Evolutionary conservation across 2,113 vertebrate species (phyloP).

Genomic region (Pygoscelis antarcticus): DNA sequence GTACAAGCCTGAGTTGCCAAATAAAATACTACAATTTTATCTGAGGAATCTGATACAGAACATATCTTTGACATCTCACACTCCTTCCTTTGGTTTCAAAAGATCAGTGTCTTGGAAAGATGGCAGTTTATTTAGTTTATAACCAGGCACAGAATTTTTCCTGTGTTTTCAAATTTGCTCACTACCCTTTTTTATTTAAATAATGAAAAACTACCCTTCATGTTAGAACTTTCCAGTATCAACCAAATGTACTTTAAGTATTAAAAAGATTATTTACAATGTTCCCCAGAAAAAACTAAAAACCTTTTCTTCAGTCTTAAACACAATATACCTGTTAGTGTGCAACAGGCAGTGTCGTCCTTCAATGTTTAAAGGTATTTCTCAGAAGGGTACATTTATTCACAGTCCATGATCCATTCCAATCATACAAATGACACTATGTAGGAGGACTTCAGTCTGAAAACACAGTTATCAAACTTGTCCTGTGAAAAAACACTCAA

Average conservation of each 20-base stretch:
- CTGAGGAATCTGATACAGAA: constrained; percentile 62
- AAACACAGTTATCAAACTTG: constrained; percentile 70
- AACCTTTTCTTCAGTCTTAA: constrained; percentile 64
- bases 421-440: constrained; percentile 68
- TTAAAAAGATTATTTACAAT: constrained; percentile 85
- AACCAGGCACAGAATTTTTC: constrained; percentile 74
- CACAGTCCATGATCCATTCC: constrained; percentile 75
- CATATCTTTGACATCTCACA: constrained; percentile 27
- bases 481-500: constrained; percentile 73
- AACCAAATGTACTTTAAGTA: constrained; percentile 81
- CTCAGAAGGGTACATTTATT: constrained; percentile 67
- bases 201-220: constrained; percentile 87
- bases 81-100: constrained; percentile 79
- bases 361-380: constrained; percentile 56
- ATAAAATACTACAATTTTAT: constrained; percentile 61
- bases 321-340: constrained; percentile 61
- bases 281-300: constrained; percentile 72
- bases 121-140: constrained; percentile 46
- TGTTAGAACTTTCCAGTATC: constrained; percentile 84
- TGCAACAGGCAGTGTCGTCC: constrained; percentile 65
- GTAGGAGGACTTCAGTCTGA: constrained; percentile 65
- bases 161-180: constrained; percentile 71
- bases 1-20: constrained; percentile 70
- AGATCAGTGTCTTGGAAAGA: constrained; percentile 52
- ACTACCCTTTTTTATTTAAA: constrained; percentile 74